These are phyloP conservation scores for Hesperia comma DNA, from an alignment of 2,888 invertebrate genomes.

Conservation along the genomic window DNA sequence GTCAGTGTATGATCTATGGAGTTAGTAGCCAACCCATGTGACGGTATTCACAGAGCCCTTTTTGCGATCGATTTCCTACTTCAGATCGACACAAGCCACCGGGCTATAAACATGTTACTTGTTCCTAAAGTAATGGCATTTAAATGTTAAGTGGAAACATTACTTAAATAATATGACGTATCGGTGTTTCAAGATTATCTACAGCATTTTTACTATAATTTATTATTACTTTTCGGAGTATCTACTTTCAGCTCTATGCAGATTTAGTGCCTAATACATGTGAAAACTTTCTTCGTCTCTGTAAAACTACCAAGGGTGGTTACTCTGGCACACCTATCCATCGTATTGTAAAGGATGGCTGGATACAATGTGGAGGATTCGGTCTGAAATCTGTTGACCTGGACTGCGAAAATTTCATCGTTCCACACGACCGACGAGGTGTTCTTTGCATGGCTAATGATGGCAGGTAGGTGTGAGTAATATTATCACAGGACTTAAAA, in stretches of 20 bases:
- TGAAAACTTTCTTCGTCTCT: slow-evolving; percentile 83
- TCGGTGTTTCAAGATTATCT: too few species aligned
- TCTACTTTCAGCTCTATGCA: slow-evolving; percentile 77
- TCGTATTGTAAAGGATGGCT: slow-evolving; percentile 87
- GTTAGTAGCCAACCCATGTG: too few species aligned
- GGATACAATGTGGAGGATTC: slow-evolving; percentile 88
- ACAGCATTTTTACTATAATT: neutral
- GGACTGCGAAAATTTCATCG: slow-evolving; percentile 87
- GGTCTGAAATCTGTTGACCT: slow-evolving; percentile 66
- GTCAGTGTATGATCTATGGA: too few species aligned
- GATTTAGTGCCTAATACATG: slow-evolving; percentile 84
- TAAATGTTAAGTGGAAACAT: too few species aligned
- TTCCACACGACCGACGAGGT: slow-evolving; percentile 86
- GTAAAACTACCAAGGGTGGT: slow-evolving; percentile 71
- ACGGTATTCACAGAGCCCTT: too few species aligned
- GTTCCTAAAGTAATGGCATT: too few species aligned
- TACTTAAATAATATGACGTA: too few species aligned
- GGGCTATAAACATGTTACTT: too few species aligned
- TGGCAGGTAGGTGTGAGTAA: slow-evolving; percentile 67
- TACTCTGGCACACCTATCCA: slow-evolving; percentile 85
- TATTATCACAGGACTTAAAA: too few species aligned
- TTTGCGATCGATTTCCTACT: too few species aligned
- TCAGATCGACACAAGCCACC: too few species aligned
- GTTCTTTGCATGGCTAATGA: slow-evolving; percentile 89
- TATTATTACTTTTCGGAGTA: neutral